Conservation (phyloP, 2,888 invertebrate species). For the Mamestra brassicae region DNA sequence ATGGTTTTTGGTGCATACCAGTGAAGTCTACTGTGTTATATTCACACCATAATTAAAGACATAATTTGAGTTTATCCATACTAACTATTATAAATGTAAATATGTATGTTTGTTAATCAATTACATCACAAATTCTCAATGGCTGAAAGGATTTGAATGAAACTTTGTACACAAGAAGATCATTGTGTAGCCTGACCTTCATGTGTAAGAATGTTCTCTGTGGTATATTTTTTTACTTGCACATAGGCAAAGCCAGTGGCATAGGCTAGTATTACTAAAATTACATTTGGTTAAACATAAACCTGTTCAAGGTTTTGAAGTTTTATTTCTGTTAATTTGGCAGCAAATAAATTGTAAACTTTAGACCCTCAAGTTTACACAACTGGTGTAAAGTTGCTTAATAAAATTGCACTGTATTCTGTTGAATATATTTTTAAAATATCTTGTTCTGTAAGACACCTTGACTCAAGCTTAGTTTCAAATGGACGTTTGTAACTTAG, state of each 20-base stretch:
- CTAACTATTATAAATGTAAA: too few species aligned
- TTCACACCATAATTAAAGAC: too few species aligned
- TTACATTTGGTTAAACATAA: background rate
- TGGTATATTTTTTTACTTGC: background rate
- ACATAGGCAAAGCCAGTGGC: background rate
- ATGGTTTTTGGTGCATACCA: too few species aligned
- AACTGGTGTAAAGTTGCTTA: slow-evolving; percentile 6
- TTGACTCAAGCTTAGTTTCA: background rate
- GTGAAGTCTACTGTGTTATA: too few species aligned
- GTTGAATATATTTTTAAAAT: background rate
- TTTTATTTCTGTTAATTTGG: background rate
- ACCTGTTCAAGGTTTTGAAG: slow-evolving; percentile 4
- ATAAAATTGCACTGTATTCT: background rate
- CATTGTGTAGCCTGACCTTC: too few species aligned
- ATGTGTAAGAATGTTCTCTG: too few species aligned
- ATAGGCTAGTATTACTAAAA: background rate
- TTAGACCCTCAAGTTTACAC: slow-evolving; percentile 10
- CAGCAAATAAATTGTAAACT: background rate
- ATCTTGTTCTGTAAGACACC: background rate
- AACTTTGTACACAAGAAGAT: too few species aligned
- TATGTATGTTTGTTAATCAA: too few species aligned
- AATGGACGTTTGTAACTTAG: slow-evolving; percentile 10
- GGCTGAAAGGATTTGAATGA: too few species aligned
- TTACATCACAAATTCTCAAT: too few species aligned
- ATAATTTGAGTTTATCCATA: too few species aligned